Base-by-base conservation (phyloP, 2,113 vertebrate species). In the Mohoua ochrocephala region DNA sequence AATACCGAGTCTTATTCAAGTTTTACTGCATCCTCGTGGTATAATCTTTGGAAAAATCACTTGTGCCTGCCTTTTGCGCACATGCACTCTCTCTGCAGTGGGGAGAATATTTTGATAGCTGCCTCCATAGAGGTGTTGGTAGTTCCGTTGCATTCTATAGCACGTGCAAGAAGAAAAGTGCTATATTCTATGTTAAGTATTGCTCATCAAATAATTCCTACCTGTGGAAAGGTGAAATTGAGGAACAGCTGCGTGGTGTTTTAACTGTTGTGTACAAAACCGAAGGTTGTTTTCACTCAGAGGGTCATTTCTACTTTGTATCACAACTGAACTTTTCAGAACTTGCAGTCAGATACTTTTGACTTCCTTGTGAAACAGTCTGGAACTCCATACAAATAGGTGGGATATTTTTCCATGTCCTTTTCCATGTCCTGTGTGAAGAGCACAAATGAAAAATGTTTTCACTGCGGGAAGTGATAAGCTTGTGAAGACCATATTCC, bases 51-150 rank as follows among this genome's bases (percentile, higher is more conserved):
- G 75, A 73, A 95, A 96, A 92, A 83, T 97, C 94, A 77, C 91
- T 84, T 93, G 95, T 96, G 91, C 93, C 95, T 96, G 52, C 56
- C 59, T 95, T 93, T 50, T 75, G 96, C 30, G 91, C 96, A 97
- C 96, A 95, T 52, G 93, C 91, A 92, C 91, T 94, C 96, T 97
- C 91, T 92, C 94, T 95, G 84, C 90, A 89, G 91, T 49, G 64
- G 91, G 93, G 94, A 97, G 92, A 96, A 81, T 78, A 84, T 92
- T 68, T 87, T 87, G 91, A 89, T 87, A 88, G 80, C 88, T 97
- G 94, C 89, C 88, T 97, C 95, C 90, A 89, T 94, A 87, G 96
- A 97, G 89, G 95, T 95, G 92, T 89, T 82, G 68, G 87, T 93
- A 93, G 76, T 95, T 92, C 76, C 71, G 80, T 93, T 64, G 85